Evolutionary conservation across 2,797 vertebrate genomes (phyloP), one percentile per base, ranked within the genome.

Genomic region (Buceros bicornis): DNA sequence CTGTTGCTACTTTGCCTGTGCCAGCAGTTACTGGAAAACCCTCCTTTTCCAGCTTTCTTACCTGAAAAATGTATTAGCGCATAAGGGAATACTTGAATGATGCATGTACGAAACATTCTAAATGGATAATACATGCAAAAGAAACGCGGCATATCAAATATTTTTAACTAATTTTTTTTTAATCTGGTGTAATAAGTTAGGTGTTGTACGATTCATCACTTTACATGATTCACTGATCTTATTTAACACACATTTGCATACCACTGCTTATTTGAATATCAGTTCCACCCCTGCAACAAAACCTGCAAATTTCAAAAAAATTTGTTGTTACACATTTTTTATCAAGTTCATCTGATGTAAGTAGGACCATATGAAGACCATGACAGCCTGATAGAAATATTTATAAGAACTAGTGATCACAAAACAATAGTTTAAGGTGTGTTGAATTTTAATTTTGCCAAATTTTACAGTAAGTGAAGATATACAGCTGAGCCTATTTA

Each of bases 191-290:
- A 88, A 67, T 20, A 22, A 80, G 42, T 74, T 82, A 80, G 67
- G 45, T 87, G 33, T 31, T 89, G 16, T 26, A 92, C 37, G 64
- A 70, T 89, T 86, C 79, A 65, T 71, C 61, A 67, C 50, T 67
- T 92, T 57, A 35, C 21, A 54, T 93, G 78, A 96, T 71, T 93
- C 84, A 91, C 54, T 57, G 33, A 61, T 17, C 40, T 96, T 95
- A 85, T 82, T 77, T 89, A 94, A 91, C 65, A 72, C n/a, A 7
- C n/a, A 73, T 85, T 93, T 92, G 37, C 83, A 66, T 80, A 85
- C 24, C 15, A 65, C 8, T 65, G 31, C 20, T 89, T 89, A 69
- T 78, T 48, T 86, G 56, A 87, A 82, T 82, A 67, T 16, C 42
- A 60, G 53, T 83, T 80, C 67, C 78, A 87, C 40, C 40, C 48